A percentile compares a stretch with the other conserved stretches of the same genome.
phyloP scores from a whole-genome alignment of 2,797 vertebrate genomes.

The Australoheros facetus region DNA sequence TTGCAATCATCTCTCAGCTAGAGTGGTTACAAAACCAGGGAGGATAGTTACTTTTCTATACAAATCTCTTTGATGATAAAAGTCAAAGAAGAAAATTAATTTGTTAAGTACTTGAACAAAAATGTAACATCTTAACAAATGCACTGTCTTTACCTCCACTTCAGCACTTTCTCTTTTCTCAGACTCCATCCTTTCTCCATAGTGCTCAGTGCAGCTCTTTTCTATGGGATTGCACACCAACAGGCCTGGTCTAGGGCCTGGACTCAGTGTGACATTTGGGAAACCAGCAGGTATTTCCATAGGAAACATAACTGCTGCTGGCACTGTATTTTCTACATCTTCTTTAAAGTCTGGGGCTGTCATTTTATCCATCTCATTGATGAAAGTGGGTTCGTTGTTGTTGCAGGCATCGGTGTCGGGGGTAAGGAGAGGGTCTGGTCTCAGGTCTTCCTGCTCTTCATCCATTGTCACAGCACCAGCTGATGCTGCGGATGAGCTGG shows the following conservation, averaged over 20 bases:
- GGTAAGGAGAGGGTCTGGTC: conserved; percentile 63
- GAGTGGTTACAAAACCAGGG: not conserved
- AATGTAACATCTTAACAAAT: not conserved
- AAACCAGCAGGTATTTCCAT: conserved; percentile 92
- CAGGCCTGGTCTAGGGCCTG: conserved; percentile 81
- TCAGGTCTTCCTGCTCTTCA: conserved; percentile 79
- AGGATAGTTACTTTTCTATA: not conserved
- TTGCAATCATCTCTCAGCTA: conserved; percentile 70
- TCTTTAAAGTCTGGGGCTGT: conserved; percentile 54
- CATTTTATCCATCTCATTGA: conserved; percentile 62
- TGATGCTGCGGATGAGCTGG: conserved; percentile 65
- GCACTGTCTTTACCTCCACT: conserved; percentile 66
- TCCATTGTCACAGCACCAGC: conserved; percentile 48
- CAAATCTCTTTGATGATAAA: not conserved
- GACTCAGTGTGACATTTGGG: conserved; percentile 80
- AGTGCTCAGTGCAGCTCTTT: conserved; percentile 78
- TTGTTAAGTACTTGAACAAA: not conserved
- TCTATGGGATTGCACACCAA: conserved; percentile 80
- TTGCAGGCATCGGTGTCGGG: conserved; percentile 73
- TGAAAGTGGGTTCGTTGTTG: conserved; percentile 69
- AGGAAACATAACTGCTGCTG: conserved; percentile 93
- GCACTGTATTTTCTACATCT: conserved; percentile 70
- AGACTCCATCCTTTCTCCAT: conserved; percentile 56
- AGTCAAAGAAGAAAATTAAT: not conserved
- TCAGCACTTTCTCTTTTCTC: conserved; percentile 67